A percentile compares a stretch with the other conserved stretches of the same genome.
Conservation (phyloP, 2,797 vertebrate genomes). For the Gallirallus australis region DNA sequence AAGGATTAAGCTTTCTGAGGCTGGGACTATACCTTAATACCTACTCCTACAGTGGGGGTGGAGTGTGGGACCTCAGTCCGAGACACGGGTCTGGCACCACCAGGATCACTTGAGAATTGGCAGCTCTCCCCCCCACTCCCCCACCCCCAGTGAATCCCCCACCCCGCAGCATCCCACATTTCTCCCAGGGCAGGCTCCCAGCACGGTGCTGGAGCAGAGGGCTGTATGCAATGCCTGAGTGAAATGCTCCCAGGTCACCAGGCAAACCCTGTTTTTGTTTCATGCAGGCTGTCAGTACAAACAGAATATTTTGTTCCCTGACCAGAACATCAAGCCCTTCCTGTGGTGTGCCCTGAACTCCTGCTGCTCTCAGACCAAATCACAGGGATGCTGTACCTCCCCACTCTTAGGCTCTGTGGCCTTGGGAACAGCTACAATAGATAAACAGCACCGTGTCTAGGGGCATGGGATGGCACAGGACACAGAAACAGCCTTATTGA, state of each 20-base stretch:
- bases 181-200: neutral
- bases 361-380: neutral
- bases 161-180: fast-evolving
- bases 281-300: neutral
- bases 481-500: neutral
- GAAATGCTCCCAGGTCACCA: neutral
- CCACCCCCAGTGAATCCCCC: neutral
- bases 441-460: neutral
- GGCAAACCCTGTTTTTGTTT: neutral
- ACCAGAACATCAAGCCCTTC: slow-evolving; percentile 23
- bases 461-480: neutral
- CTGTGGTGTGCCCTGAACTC: neutral
- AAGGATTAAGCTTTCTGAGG: neutral
- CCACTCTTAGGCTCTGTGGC: neutral
- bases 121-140: neutral
- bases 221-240: neutral
- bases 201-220: neutral
- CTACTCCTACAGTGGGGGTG: neutral
- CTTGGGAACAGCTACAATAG: neutral
- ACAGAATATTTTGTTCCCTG: slow-evolving; percentile 34
- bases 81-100: neutral
- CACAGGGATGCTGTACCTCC: neutral
- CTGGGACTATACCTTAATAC: neutral
- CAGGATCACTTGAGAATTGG: neutral
- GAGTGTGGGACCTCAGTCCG: neutral